Evolutionary conservation across 2,797 vertebrate genomes (phyloP).

Genomic region (Fistularia commersonii): DNA sequence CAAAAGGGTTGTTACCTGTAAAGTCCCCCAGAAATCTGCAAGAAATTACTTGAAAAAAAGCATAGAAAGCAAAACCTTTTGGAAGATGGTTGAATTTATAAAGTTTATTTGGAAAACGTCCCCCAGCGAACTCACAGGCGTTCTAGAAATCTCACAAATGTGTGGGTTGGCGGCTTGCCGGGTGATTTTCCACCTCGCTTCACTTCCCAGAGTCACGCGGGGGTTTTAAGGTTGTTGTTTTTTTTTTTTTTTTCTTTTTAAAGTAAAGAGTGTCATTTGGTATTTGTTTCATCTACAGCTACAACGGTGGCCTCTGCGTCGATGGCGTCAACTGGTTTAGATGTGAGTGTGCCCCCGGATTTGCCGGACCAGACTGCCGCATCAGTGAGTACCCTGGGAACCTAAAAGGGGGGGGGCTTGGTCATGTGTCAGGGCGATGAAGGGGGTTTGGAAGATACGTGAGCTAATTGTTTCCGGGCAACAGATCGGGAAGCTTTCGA

Average conservation of each 20-base stretch:
- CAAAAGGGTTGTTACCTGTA: no score
- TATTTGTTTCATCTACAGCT: conserved; percentile 66
- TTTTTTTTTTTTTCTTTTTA: no score
- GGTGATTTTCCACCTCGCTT: no score
- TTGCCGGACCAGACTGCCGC: conserved; percentile 94
- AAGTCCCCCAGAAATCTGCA: no score
- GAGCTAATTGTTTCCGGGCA: conserved; percentile 38
- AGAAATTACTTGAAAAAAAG: no score
- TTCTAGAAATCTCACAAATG: conserved; percentile 2
- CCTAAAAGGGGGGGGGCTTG: conserved; percentile 8
- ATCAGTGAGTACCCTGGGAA: conserved; percentile 86
- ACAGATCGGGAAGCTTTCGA: conserved; percentile 57
- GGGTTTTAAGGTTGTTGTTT: neutral
- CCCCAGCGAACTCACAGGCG: neutral
- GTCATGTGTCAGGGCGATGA: conserved; percentile 21
- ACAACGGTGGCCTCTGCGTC: conserved; percentile 90
- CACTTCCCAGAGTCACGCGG: neutral
- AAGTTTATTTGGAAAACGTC: no score
- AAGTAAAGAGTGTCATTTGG: no score
- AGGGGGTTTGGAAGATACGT: conserved; percentile 1
- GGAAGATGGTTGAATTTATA: neutral
- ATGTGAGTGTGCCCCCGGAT: conserved; percentile 89
- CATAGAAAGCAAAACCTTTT: no score
- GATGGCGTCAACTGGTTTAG: conserved; percentile 96
- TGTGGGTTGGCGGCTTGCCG: neutral